Evolutionary conservation across 2,797 vertebrate genomes (phyloP).

Genomic region (Syngnathus acus): DNA sequence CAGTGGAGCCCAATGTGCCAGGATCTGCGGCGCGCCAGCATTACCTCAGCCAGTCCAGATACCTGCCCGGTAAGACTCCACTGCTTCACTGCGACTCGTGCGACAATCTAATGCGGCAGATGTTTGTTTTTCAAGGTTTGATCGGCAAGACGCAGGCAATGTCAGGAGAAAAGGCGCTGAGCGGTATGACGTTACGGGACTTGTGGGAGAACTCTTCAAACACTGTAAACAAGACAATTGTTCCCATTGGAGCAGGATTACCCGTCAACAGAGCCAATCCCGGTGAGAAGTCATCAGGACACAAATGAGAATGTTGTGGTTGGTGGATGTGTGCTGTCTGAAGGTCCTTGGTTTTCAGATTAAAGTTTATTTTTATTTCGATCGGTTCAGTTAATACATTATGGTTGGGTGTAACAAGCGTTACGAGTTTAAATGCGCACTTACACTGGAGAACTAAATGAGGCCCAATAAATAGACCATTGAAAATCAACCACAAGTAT

Average conservation of each 20-base stretch:
- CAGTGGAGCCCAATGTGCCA: conserved; percentile 72
- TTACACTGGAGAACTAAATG: too few relatives aligned
- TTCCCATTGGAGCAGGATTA: conserved; percentile 68
- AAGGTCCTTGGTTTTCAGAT: too few relatives aligned
- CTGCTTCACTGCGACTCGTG: neutral
- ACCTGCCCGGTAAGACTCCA: conserved; percentile 80
- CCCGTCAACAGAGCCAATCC: conserved; percentile 75
- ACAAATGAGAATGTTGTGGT: neutral
- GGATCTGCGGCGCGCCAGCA: conserved; percentile 83
- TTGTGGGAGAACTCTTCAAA: conserved; percentile 76
- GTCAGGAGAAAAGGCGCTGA: conserved; percentile 69
- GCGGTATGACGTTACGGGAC: conserved; percentile 58
- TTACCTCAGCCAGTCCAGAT: conserved; percentile 91
- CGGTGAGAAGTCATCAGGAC: conserved; percentile 65
- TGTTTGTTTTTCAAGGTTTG: conserved; percentile 68
- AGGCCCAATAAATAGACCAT: too few relatives aligned
- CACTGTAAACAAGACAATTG: conserved; percentile 71
- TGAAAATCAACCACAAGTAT: too few relatives aligned
- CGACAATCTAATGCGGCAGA: too few relatives aligned
- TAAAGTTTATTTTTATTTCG: too few relatives aligned
- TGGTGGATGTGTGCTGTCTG: too few relatives aligned
- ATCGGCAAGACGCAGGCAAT: conserved; percentile 79
- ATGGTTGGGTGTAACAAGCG: too few relatives aligned
- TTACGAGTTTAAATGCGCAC: too few relatives aligned
- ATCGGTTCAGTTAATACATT: too few relatives aligned